phyloP scores from a whole-genome alignment of 1,140 invertebrate species.

The Theocolax elegans region DNA sequence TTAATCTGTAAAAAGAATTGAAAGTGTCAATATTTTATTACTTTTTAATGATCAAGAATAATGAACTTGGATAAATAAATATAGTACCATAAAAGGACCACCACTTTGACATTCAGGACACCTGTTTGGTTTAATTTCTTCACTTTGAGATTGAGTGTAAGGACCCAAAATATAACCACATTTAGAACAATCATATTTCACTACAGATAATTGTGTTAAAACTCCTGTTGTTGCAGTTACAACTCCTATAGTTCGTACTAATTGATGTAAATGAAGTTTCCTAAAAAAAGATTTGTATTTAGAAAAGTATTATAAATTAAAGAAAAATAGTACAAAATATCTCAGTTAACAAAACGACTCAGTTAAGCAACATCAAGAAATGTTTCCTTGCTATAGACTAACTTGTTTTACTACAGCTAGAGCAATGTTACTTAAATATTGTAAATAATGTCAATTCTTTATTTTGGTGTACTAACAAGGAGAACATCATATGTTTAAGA shows the following conservation, averaged over 20 bases:
- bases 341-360: too few relatives aligned
- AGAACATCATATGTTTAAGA: too few relatives aligned
- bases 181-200: constrained; percentile 98
- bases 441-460: too few relatives aligned
- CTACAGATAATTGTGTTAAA: constrained; percentile 92
- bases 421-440: too few relatives aligned
- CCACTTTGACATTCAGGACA: constrained; percentile 98
- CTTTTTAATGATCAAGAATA: constrained; percentile 12
- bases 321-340: too few relatives aligned
- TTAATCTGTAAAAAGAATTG: constrained; percentile 82
- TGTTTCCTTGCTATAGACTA: too few relatives aligned
- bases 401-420: too few relatives aligned
- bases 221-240: constrained; percentile 96
- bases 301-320: too few relatives aligned
- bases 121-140: constrained; percentile 94
- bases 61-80: too few relatives aligned
- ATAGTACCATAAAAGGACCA: constrained; percentile 95
- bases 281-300: constrained; percentile 66
- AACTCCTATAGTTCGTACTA: constrained; percentile 93
- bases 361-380: too few relatives aligned
- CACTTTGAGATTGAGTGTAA: constrained; percentile 92
- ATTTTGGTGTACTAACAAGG: too few relatives aligned
- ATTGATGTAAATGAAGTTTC: constrained; percentile 96
- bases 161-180: constrained; percentile 96
- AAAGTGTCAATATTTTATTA: constrained; percentile 41